phyloP scores from a whole-genome alignment of 2,113 vertebrate genomes.

The Lophius piscatorius region DNA sequence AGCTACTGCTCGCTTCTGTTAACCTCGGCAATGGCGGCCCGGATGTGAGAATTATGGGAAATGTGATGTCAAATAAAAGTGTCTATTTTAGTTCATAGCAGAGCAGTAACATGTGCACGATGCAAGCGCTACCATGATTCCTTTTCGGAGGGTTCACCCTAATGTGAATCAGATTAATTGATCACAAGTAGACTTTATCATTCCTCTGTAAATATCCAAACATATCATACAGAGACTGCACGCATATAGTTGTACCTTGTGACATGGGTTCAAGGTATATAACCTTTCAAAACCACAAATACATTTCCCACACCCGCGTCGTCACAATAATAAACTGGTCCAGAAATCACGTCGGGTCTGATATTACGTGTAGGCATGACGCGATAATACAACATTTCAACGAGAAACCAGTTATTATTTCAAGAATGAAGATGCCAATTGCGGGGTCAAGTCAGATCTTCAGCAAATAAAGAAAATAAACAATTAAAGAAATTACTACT shows the following conservation, averaged over 20 bases:
- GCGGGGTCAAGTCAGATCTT: no score
- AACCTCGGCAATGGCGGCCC: no score
- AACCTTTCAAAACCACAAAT: neutral
- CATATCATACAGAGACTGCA: accelerated
- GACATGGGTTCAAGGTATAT: neutral
- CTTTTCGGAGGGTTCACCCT: neutral
- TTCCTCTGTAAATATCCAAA: neutral
- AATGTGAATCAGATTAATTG: neutral
- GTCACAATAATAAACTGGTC: constrained; percentile 36
- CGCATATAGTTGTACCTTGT: accelerated
- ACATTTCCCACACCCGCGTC: constrained; percentile 9
- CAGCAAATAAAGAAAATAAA: constrained; percentile 16
- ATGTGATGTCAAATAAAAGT: no score
- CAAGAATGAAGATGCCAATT: no score
- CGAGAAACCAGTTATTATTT: no score
- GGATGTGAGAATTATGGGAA: no score
- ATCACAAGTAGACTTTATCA: accelerated
- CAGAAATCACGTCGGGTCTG: constrained; percentile 33
- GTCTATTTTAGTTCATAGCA: constrained; percentile 77
- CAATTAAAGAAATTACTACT: no score
- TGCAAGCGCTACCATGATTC: constrained; percentile 57
- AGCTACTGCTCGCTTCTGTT: no score
- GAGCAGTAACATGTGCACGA: constrained; percentile 85
- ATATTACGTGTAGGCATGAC: constrained; percentile 61
- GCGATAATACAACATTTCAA: neutral